Percentiles rank a stretch among this genome's conserved stretches.
Evolutionary conservation across 1,140 invertebrate species (phyloP).

Genomic region (Lutraria rhynchaena): DNA sequence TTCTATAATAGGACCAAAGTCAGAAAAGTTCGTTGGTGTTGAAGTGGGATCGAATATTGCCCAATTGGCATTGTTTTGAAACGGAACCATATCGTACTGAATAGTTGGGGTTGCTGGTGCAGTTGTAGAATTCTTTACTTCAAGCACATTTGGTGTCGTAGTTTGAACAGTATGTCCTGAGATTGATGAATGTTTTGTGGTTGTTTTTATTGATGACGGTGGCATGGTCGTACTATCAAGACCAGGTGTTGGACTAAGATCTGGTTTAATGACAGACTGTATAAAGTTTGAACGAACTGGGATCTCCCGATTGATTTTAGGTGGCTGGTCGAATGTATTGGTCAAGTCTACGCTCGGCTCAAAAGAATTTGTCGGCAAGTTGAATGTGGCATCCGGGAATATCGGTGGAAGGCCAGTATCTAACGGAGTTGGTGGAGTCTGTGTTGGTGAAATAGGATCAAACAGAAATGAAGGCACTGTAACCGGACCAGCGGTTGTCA

Average conservation of each 20-base stretch:
- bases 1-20: constrained; percentile 51
- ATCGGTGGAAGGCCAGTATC: constrained; percentile 21
- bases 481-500: neutral
- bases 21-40: constrained; percentile 9
- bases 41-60: constrained; percentile 54
- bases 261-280: neutral
- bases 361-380: neutral
- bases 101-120: neutral
- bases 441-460: neutral
- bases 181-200: neutral
- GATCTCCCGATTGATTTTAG: no score
- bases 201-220: neutral
- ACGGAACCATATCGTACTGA: constrained; percentile 44
- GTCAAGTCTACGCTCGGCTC: constrained; percentile 1
- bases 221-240: neutral
- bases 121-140: neutral
- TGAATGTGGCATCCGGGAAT: neutral
- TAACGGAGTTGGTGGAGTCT: neutral
- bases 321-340: constrained; percentile 3
- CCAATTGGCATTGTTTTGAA: constrained; percentile 49
- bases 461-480: constrained; percentile 14
- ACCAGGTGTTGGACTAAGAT: neutral
- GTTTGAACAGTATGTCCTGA: neutral
- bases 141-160: neutral
- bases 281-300: neutral